These are phyloP conservation scores for Harpagifer antarcticus DNA, from an alignment of 2,797 vertebrate genomes.

Conservation along the genomic window DNA sequence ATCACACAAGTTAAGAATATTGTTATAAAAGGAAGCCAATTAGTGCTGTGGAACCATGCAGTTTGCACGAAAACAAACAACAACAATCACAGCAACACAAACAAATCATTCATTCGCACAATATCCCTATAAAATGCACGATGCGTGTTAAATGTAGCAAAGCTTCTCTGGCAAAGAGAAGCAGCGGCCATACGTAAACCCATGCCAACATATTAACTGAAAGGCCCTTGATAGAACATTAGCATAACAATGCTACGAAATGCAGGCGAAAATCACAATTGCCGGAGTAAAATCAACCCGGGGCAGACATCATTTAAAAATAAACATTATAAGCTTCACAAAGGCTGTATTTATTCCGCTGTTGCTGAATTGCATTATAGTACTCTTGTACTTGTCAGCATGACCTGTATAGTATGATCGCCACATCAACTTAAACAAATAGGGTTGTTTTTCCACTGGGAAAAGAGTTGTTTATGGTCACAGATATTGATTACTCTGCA, in stretches of 20 bases:
- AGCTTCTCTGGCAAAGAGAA: constrained; percentile 19
- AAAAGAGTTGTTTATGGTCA: constrained; percentile 33
- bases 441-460: constrained; percentile 1
- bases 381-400: constrained; percentile 4
- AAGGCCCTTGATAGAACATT: constrained; percentile 23
- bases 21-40: too few species aligned
- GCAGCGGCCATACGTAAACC: constrained; percentile 14
- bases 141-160: constrained; percentile 25
- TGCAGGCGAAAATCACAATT: constrained; percentile 18
- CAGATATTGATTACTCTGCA: constrained; percentile 45
- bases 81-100: constrained; percentile 34
- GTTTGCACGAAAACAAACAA: not conserved
- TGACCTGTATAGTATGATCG: not conserved
- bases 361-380: not conserved
- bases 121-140: constrained; percentile 7
- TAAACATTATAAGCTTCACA: constrained; percentile 14
- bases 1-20: not conserved
- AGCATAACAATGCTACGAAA: constrained; percentile 37
- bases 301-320: constrained; percentile 27
- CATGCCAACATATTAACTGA: constrained; percentile 13
- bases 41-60: constrained; percentile 4
- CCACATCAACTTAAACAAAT: constrained; percentile 16
- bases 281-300: constrained; percentile 19
- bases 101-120: constrained; percentile 39
- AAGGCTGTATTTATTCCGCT: constrained; percentile 1